Base-by-base conservation (phyloP, 2,113 vertebrate genomes). In the Myotis lucifugus region DNA sequence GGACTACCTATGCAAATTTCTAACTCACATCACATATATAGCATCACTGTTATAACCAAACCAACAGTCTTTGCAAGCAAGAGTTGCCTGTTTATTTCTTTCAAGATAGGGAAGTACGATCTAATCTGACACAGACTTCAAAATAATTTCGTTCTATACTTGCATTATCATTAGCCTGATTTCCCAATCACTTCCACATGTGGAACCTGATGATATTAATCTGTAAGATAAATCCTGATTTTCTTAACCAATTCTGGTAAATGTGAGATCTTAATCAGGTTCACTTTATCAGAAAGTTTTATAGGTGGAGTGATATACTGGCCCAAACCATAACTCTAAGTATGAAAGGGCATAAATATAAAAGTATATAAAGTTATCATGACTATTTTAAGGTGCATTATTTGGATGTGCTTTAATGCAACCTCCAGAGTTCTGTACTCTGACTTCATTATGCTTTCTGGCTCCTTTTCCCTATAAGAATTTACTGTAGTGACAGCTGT, bases 401-500 rank as follows among this genome's bases (percentile, higher is more conserved):
- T 66, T 6, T 86, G 8, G 14, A 4, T 77, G 4, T 5, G 2
- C 5, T 14, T 19, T 76, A 67, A 21, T 37, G 12, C 40, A 69
- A 46, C 2, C 23, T 77, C 40, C 13, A 56, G 11, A 78, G 21
- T 64, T 90, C 19, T 5, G 59, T 76, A 56, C 7, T 88, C 19
- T 61, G 34, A 32, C 46, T 46, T 74, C 46, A 37, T 81, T 93
- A 21, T 59, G 32, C 34, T 85, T 87, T 40, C 42, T 85, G 67
- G 11, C n/a, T 85, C 48, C 29, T 32, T 82, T 59, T 72, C 40
- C 56, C 50, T 91, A 94, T 69, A 73, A 95, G 78, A 59, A 77
- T 94, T 93, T 94, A 29, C 66, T 74, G 27, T 76, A 77, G 42
- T 95, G 77, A 91, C 93, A 96, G 85, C 77, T 97, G 91, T 73